phyloP scores from a whole-genome alignment of 37 sponge, comb jelly and placozoan species.

The Bolinopsis microptera region DNA sequence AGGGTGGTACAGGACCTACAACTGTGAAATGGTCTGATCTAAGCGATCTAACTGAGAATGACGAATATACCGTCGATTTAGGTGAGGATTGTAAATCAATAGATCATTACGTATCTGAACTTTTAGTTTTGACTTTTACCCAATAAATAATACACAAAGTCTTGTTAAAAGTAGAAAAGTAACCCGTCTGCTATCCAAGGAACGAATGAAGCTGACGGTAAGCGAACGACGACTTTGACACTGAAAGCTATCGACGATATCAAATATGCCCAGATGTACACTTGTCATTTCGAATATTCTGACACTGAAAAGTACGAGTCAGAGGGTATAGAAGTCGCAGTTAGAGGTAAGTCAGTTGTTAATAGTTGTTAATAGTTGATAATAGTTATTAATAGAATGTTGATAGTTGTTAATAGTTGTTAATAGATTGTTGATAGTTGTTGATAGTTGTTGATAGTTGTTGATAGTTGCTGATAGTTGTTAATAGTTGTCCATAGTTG shows the following conservation, averaged over 20 bases:
- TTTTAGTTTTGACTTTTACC: too few relatives aligned
- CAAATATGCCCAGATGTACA: background rate
- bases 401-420: too few relatives aligned
- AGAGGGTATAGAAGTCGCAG: background rate
- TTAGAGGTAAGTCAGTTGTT: background rate
- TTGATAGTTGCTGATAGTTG: too few relatives aligned
- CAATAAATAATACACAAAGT: too few relatives aligned
- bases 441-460: too few relatives aligned
- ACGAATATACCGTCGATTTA: background rate
- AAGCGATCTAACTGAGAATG: background rate
- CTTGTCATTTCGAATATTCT: background rate
- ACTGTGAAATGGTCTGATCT: background rate
- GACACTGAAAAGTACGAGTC: background rate
- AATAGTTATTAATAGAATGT: too few relatives aligned
- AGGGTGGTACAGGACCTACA: background rate
- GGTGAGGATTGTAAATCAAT: too few relatives aligned
- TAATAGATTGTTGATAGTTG: too few relatives aligned
- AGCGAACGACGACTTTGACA: background rate
- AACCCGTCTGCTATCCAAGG: background rate
- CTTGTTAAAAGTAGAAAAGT: too few relatives aligned
- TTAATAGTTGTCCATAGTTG: too few relatives aligned
- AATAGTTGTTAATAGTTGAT: too few relatives aligned
- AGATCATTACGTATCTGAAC: too few relatives aligned
- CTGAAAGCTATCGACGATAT: background rate
- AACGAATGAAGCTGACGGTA: background rate